These are phyloP conservation scores for Forbesichthys agassizii DNA, from an alignment of 2,113 vertebrate genomes.

Conservation along the genomic window DNA sequence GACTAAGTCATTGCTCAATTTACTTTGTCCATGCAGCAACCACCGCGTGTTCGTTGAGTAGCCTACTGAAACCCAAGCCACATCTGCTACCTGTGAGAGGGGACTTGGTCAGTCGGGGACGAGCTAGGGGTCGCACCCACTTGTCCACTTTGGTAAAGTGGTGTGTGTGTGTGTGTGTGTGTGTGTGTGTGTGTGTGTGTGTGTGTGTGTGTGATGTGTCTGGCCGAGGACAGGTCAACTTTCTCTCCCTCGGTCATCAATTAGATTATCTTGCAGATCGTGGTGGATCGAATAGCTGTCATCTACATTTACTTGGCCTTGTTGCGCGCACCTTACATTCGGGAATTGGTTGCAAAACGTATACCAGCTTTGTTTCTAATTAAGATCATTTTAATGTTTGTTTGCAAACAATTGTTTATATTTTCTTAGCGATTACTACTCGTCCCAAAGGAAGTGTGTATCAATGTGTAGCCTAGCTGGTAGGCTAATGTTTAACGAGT, in stretches of 20 bases:
- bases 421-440: too few species aligned
- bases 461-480: too few species aligned
- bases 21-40: too few species aligned
- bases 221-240: conserved; percentile 74
- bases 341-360: not conserved
- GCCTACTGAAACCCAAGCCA: conserved; percentile 12
- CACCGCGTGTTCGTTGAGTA: not conserved
- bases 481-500: too few species aligned
- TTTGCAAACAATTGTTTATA: too few species aligned
- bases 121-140: conserved; percentile 56
- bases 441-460: too few species aligned
- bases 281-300: conserved; percentile 17
- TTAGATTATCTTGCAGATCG: conserved; percentile 54
- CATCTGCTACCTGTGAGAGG: conserved; percentile 4
- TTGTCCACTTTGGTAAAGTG: conserved; percentile 72
- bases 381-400: too few species aligned
- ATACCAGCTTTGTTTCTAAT: too few species aligned
- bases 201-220: conserved; percentile 6
- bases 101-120: conserved; percentile 57
- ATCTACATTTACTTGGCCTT: conserved; percentile 6
- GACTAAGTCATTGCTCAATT: too few species aligned
- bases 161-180: conserved; percentile 51
- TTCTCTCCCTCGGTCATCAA: conserved; percentile 69
- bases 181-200: conserved; percentile 41
- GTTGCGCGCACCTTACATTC: conserved; percentile 20